Evolutionary conservation across 2,888 invertebrate species (phyloP), one percentile per base, ranked within the genome.

Genomic region (Galerucella calmariensis): DNA sequence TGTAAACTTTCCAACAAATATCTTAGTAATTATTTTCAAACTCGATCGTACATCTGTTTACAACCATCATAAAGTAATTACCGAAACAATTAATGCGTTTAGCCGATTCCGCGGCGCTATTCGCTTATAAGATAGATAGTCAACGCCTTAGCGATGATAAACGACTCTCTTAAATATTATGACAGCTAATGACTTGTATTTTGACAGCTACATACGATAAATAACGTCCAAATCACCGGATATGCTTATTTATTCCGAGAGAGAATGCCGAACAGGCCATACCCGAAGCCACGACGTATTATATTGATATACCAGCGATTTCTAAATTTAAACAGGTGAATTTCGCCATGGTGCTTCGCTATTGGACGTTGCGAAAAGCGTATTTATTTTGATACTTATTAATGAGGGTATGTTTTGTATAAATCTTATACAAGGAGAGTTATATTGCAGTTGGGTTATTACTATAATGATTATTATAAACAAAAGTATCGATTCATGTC

Each of bases 141-240:
- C 61, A 77, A 74, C 77, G 77, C 77, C 77, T 69, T 59, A 63
- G 66, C 44, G 77, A 78, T 78, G 79, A 80, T 78, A 75, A 79
- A 79, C 78, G 75, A 67, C 65, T 76, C 77, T 74, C 67, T 72
- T 78, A 77, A 73, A 79, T 81, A 82, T 82, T 82, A 80, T 82
- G 82, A 81, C 82, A 82, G 77, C 62, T 79, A 81, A 81, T 82
- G 84, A 82, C 82, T 81, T 82, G 81, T 81, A 81, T 82, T 82
- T 82, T 81, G 83, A 83, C 83, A 80, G 83, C 79, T 80, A 83
- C 82, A 82, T 75, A 80, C 81, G 78, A 82, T 84, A 84, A 84
- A 84, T 83, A 84, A 83, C 70, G 77, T 75, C 79, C 77, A 79
- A 82, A 84, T 83, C 83, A 79, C 84, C 83, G 84, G 84, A 84